phyloP scores from a whole-genome alignment of 2,888 invertebrate species.

The Endotricha flammealis region DNA sequence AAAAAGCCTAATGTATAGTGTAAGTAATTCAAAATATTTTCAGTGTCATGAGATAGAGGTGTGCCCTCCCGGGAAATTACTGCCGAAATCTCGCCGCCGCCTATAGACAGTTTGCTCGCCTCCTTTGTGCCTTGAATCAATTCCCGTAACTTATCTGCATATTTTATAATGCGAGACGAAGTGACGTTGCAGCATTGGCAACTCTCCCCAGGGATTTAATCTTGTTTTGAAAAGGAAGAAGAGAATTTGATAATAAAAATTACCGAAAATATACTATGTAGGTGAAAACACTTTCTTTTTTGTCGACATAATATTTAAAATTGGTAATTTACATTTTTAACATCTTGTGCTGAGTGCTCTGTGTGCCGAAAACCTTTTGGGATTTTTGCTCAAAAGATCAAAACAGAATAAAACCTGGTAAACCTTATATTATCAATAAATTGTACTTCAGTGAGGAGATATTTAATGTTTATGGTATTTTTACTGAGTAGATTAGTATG shows the following conservation, averaged over 20 bases:
- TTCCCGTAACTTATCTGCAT: slow-evolving; percentile 76
- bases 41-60: slow-evolving; percentile 66
- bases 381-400: no score
- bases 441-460: no score
- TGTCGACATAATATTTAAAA: no score
- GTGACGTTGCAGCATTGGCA: slow-evolving; percentile 52
- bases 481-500: no score
- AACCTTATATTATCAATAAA: no score
- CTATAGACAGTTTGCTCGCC: slow-evolving; percentile 60
- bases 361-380: no score
- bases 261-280: slow-evolving; percentile 11
- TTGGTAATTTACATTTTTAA: no score
- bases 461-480: no score
- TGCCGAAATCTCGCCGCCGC: slow-evolving; percentile 66
- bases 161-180: slow-evolving; percentile 71
- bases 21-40: slow-evolving; percentile 55
- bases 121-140: slow-evolving; percentile 75
- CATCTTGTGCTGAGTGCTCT: no score
- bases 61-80: slow-evolving; percentile 71
- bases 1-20: slow-evolving; percentile 10
- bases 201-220: slow-evolving; percentile 45
- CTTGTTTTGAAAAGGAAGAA: slow-evolving; percentile 30
- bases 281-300: no score
- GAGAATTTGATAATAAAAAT: slow-evolving; percentile 28
- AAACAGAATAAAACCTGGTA: no score